A percentile compares a stretch with the other conserved stretches of the same genome.
These are phyloP conservation scores for Amphiprion percula DNA, from an alignment of 2,113 vertebrate genomes.

Conservation along the genomic window DNA sequence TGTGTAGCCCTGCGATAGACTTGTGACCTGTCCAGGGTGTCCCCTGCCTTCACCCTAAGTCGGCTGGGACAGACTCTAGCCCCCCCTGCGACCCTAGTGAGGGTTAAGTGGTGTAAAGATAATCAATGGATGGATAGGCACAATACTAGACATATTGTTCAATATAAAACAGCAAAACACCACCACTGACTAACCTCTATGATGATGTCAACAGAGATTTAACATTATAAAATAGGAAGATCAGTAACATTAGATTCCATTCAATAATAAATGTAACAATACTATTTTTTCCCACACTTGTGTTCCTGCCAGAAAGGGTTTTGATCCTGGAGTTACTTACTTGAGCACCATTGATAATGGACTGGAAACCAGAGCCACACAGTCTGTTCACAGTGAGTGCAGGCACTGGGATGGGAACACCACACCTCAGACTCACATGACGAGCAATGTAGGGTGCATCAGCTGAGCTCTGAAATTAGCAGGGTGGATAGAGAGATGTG, in stretches of 20 bases:
- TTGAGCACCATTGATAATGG: slow-evolving; percentile 93
- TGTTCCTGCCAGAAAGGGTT: background rate
- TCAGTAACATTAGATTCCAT: background rate
- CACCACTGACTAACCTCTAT: too few relatives aligned
- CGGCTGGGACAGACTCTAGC: too few relatives aligned
- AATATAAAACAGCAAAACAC: too few relatives aligned
- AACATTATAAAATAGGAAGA: too few relatives aligned
- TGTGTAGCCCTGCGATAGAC: too few relatives aligned
- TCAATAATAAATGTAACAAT: background rate
- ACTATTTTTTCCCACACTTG: background rate
- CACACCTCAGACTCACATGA: slow-evolving; percentile 92
- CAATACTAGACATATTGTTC: too few relatives aligned
- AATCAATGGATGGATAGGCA: too few relatives aligned
- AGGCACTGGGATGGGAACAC: slow-evolving; percentile 88
- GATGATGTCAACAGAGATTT: too few relatives aligned
- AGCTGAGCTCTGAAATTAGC: slow-evolving; percentile 85
- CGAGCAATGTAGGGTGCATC: slow-evolving; percentile 91
- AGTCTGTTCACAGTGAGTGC: slow-evolving; percentile 94
- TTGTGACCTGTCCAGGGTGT: too few relatives aligned
- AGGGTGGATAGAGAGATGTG: background rate
- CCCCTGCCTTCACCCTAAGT: too few relatives aligned
- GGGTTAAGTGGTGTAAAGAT: too few relatives aligned
- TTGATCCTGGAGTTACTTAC: slow-evolving; percentile 75
- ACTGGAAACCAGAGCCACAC: slow-evolving; percentile 97
- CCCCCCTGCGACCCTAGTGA: too few relatives aligned